Base-by-base conservation (phyloP, 2,113 vertebrate species). In the Cryptomyrus ogoouensis region DNA sequence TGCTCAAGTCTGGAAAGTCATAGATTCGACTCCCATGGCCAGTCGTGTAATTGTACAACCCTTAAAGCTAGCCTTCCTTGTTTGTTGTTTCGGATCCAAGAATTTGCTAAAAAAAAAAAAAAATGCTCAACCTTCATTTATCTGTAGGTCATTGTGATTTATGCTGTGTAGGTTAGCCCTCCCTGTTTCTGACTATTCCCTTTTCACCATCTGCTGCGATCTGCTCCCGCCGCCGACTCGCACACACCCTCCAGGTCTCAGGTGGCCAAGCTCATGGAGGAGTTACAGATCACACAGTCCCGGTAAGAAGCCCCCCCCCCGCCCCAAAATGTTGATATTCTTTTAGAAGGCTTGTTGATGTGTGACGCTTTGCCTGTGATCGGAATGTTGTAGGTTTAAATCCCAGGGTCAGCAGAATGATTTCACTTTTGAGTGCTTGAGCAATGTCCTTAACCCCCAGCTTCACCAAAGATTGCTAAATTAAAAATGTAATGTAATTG, bases 271-370 rank as follows among this genome's bases (percentile, higher is more conserved):
- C 95, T 96, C 92, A 95, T 94, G 91, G 95, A 96, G 91, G 95
- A 96, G 94, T 94, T 96, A 91, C 95, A 96, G 93, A 95, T 95
- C 93, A 95, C 96, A 89, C 95, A 96, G 93, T 94, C 94, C 94
- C 96, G 96, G 96, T 96, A 93, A 95, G 95, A 94, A 91, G 80
- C 70, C 85, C 91, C 1, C 77, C 77, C 21, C 56, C 7, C 58
- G 0, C 24, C 58, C 62, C 10, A 1, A 9, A 46, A 84, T 46
- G 24, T 84, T n/a, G 21, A 42, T 84, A 4, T 84, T 9, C 9
- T 2, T 84, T 84, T 46, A 47, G 17, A 84, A 46, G 44, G 6
- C 44, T 84, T 47, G 44, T 80, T 80, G 15, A 39, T 77, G 6
- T 7, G 4, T 80, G 70, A 35, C 0, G 8, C n/a, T 27, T 10